A percentile compares a stretch with the other conserved stretches of the same genome.
These are phyloP conservation scores for Lacanobia oleracea DNA, from an alignment of 2,888 invertebrate species.

Conservation along the genomic window DNA sequence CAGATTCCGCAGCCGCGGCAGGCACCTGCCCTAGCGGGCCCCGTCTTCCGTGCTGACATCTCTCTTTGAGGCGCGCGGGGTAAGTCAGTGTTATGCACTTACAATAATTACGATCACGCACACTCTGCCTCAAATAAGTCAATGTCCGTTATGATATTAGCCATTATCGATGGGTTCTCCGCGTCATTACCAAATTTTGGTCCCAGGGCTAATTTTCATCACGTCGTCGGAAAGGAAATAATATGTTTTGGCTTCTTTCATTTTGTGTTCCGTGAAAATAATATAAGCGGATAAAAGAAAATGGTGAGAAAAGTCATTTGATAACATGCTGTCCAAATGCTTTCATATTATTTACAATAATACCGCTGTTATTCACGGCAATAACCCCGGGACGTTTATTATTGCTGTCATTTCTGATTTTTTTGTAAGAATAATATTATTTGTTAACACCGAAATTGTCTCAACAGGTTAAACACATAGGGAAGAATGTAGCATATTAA, in stretches of 20 bases:
- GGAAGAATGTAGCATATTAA: background rate
- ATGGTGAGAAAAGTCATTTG: constrained; percentile 4
- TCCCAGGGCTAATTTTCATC: constrained; percentile 6
- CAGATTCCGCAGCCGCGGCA: too few relatives aligned
- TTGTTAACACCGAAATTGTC: background rate
- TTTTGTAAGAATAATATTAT: background rate
- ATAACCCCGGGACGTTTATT: constrained; percentile 9
- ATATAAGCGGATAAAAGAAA: constrained; percentile 1
- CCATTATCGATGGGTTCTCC: constrained; percentile 22
- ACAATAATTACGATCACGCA: background rate
- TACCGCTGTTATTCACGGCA: background rate
- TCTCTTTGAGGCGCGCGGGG: too few relatives aligned
- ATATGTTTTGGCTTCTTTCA: constrained; percentile 9
- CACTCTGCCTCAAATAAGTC: too few relatives aligned
- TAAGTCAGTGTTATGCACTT: background rate
- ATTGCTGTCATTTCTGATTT: background rate
- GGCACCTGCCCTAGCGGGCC: too few relatives aligned
- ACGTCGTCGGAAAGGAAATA: constrained; percentile 9
- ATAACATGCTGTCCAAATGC: constrained; percentile 11
- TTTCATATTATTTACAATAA: constrained; percentile 10
- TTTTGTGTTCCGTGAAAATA: background rate
- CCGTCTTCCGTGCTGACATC: too few relatives aligned
- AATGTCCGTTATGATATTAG: background rate
- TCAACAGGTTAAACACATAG: background rate
- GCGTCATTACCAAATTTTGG: constrained; percentile 15